phyloP scores from a whole-genome alignment of 1,140 invertebrate species.

The Caenorhabditis briggsae region DNA sequence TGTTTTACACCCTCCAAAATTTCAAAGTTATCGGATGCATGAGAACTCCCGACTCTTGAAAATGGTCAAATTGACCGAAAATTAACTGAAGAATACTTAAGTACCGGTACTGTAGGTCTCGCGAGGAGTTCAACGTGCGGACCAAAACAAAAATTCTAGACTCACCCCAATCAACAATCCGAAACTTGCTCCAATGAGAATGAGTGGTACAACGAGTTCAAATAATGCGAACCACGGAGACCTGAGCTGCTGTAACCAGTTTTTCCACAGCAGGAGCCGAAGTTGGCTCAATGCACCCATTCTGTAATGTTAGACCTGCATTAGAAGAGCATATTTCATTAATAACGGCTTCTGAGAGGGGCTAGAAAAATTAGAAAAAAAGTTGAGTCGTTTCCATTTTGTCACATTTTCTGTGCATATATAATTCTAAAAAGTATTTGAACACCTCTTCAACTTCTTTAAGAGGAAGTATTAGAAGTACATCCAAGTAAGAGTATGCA shows the following conservation, averaged over 20 bases:
- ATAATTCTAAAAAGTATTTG: background rate
- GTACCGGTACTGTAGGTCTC: no score
- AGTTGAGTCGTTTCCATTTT: no score
- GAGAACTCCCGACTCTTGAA: no score
- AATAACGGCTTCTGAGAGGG: no score
- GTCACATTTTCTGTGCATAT: background rate
- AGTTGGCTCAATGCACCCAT: slow-evolving; percentile 72
- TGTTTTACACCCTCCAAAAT: no score
- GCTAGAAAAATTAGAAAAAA: no score
- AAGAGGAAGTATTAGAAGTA: background rate
- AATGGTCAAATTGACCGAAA: no score
- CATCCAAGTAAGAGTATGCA: background rate
- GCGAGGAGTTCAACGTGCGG: no score
- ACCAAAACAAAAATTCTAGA: background rate
- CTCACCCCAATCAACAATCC: slow-evolving; percentile 71
- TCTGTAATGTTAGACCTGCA: background rate
- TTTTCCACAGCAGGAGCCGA: slow-evolving; percentile 73
- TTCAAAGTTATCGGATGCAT: no score
- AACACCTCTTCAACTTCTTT: background rate
- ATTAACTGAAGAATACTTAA: no score
- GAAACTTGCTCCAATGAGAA: slow-evolving; percentile 71
- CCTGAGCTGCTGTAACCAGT: slow-evolving; percentile 68
- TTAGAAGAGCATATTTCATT: background rate
- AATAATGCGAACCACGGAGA: slow-evolving; percentile 73
- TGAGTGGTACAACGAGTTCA: slow-evolving; percentile 70